A percentile compares a stretch with the other conserved stretches of the same genome.
phyloP scores from a whole-genome alignment of 2,797 vertebrate species.

The Lutra lutra region DNA sequence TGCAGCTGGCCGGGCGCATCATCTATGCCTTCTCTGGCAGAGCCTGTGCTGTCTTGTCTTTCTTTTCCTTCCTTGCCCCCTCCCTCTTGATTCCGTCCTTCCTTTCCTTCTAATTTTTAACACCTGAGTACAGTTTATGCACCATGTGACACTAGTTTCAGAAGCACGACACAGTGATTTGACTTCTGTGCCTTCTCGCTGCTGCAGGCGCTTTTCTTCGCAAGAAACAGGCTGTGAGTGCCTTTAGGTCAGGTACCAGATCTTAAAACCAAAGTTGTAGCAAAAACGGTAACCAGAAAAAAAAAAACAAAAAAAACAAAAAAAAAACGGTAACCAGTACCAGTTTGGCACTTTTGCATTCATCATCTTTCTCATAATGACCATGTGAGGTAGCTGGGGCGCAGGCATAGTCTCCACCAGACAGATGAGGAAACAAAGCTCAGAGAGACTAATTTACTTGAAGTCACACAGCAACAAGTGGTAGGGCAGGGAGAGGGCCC shows the following conservation, averaged over 20 bases:
- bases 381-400: background rate
- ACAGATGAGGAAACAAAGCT: background rate
- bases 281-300: background rate
- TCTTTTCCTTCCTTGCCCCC: background rate
- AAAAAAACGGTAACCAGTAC: background rate
- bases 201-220: background rate
- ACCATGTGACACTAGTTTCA: background rate
- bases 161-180: background rate
- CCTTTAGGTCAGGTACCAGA: background rate
- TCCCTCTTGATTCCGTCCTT: background rate
- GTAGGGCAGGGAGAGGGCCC: rapidly evolving
- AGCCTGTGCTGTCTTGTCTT: background rate
- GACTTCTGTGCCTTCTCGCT: background rate
- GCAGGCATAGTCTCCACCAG: background rate
- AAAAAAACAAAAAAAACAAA: no score
- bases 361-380: background rate
- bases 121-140: background rate
- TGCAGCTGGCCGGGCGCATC: background rate
- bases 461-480: background rate
- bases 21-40: background rate
- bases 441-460: background rate
- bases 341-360: background rate
- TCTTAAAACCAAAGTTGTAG: background rate
- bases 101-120: background rate
- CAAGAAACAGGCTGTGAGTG: background rate